Percentiles rank a stretch among this genome's conserved stretches.
Conservation (phyloP, 2,888 invertebrate species). For the Lycaena phlaeas region DNA sequence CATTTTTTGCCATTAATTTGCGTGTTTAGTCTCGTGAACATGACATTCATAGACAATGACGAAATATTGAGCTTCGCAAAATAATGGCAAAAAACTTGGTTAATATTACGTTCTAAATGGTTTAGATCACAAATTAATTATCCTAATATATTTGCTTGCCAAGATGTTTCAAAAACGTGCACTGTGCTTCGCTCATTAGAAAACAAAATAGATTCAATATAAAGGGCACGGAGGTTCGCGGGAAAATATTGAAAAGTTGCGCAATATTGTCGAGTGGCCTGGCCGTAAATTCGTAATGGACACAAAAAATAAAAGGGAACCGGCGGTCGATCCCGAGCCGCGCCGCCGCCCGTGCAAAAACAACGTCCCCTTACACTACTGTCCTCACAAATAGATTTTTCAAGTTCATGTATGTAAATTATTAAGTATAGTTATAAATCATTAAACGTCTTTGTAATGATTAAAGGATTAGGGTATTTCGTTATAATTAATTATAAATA, state of each 20-base stretch:
- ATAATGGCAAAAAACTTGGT: too few species aligned
- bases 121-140: too few species aligned
- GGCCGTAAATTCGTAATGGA: conserved; percentile 70
- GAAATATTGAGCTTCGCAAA: too few species aligned
- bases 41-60: too few species aligned
- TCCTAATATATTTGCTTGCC: too few species aligned
- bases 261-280: conserved; percentile 69
- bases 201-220: conserved; percentile 62
- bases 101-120: too few species aligned
- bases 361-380: conserved; percentile 42
- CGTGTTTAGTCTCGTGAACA: too few species aligned
- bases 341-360: conserved; percentile 47
- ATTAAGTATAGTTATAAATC: conserved; percentile 8
- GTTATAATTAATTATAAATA: too few species aligned
- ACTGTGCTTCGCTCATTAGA: conserved; percentile 44
- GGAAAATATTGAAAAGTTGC: conserved; percentile 71
- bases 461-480: too few species aligned
- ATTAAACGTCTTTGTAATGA: too few species aligned
- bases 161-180: too few species aligned
- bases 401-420: conserved; percentile 32
- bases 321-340: conserved; percentile 34
- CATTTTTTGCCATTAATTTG: too few species aligned
- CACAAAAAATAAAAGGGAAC: conserved; percentile 62
- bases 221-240: conserved; percentile 34
- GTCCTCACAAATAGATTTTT: conserved; percentile 51